A percentile compares a stretch with the other conserved stretches of the same genome.
phyloP scores from a whole-genome alignment of 2,113 vertebrate species.

The Holacanthus passer region DNA sequence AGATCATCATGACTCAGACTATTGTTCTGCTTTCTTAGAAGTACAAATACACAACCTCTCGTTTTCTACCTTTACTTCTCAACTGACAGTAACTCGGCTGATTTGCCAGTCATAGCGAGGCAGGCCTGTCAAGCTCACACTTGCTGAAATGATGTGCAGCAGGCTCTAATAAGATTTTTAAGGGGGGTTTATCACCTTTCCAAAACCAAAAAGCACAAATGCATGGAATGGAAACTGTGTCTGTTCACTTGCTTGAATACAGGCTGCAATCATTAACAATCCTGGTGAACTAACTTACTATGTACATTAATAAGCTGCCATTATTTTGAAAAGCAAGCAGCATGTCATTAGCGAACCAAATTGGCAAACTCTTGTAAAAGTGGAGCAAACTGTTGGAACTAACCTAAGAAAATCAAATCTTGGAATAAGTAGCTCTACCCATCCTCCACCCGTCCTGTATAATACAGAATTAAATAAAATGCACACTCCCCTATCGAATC shows the following conservation, averaged over 20 bases:
- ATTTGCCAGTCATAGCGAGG: background rate
- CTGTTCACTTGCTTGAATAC: background rate
- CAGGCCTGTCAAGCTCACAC: background rate
- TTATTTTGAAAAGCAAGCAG: background rate
- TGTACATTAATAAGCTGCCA: background rate
- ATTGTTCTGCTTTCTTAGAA: slow-evolving; percentile 1
- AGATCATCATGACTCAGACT: background rate
- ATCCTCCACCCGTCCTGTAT: too few species aligned
- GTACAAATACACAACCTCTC: background rate
- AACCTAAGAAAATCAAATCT: too few species aligned
- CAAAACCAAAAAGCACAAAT: background rate
- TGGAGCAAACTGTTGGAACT: too few species aligned
- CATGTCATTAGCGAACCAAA: background rate
- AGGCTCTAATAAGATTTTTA: background rate
- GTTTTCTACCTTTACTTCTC: background rate
- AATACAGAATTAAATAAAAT: too few species aligned
- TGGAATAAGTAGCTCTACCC: too few species aligned
- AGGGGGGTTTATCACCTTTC: background rate
- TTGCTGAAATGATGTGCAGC: background rate
- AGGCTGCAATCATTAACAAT: too few species aligned
- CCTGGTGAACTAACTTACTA: background rate
- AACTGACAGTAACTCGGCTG: background rate
- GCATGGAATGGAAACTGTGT: background rate
- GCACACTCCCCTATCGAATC: too few species aligned
- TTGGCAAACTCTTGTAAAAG: background rate